Evolutionary conservation across 2,113 vertebrate species (phyloP).

Genomic region (Chaetorhynchus papuensis): DNA sequence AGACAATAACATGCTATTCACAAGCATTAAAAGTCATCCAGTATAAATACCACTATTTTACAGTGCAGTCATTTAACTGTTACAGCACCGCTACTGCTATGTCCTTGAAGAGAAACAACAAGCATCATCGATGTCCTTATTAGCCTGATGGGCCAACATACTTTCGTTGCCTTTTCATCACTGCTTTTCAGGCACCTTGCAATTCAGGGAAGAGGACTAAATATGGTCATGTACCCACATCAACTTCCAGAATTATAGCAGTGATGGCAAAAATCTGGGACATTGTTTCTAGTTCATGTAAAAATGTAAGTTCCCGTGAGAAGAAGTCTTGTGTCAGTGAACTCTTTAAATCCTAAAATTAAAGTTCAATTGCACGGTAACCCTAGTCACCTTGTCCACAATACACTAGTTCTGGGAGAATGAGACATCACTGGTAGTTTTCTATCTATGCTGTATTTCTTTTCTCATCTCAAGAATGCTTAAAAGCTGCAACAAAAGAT

Average conservation of each 20-base stretch:
- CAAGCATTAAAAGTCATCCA: background rate
- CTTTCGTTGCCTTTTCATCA: background rate
- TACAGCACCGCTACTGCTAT: background rate
- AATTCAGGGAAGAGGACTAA: background rate
- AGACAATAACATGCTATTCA: background rate
- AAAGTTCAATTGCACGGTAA: background rate
- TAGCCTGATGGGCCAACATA: background rate
- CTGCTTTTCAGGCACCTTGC: background rate
- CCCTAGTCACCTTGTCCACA: constrained; percentile 12
- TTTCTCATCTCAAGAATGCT: background rate
- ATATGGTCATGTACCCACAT: background rate
- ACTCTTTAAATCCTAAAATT: constrained; percentile 13
- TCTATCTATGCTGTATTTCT: background rate
- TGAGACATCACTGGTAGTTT: background rate
- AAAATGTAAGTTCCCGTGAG: background rate
- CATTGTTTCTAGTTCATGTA: constrained; percentile 22
- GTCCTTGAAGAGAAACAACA: background rate
- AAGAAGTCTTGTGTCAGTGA: background rate
- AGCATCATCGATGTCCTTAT: background rate
- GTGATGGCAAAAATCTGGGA: background rate
- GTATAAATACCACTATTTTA: background rate
- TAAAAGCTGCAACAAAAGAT: background rate
- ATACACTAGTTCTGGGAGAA: background rate
- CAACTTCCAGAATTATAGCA: background rate
- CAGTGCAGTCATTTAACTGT: background rate